Percentiles rank a stretch among this genome's conserved stretches.
Conservation (phyloP, 2,888 invertebrate genomes). For the Deroplatys truncata region DNA sequence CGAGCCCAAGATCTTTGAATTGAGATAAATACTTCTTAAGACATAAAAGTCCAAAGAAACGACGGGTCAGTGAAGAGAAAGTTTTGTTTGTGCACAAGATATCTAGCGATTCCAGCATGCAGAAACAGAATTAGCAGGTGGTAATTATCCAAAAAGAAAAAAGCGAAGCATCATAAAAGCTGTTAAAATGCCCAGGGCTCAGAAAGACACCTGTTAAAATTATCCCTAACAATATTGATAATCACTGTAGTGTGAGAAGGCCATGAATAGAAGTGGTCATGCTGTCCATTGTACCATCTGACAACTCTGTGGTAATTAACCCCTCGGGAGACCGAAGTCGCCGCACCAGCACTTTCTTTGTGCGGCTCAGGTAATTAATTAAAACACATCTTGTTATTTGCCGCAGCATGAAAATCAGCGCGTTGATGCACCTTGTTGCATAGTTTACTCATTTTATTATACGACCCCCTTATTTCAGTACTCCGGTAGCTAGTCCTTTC, state of each 20-base stretch:
- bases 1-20: no score
- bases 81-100: not conserved
- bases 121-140: not conserved
- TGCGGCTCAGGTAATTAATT: not conserved
- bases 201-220: not conserved
- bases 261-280: not conserved
- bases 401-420: not conserved
- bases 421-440: not conserved
- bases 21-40: no score
- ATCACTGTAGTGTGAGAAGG: not conserved
- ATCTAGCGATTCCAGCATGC: not conserved
- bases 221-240: not conserved
- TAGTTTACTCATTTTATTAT: no score
- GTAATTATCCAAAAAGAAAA: not conserved
- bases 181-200: not conserved
- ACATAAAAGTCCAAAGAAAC: no score
- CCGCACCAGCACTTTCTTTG: not conserved
- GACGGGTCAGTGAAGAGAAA: not conserved
- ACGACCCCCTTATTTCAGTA: no score
- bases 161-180: not conserved
- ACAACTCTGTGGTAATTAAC: not conserved
- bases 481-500: no score
- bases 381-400: not conserved
- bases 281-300: not conserved
- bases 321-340: not conserved